Conservation (phyloP, 2,888 invertebrate species). For the Napeogenes inachia region DNA sequence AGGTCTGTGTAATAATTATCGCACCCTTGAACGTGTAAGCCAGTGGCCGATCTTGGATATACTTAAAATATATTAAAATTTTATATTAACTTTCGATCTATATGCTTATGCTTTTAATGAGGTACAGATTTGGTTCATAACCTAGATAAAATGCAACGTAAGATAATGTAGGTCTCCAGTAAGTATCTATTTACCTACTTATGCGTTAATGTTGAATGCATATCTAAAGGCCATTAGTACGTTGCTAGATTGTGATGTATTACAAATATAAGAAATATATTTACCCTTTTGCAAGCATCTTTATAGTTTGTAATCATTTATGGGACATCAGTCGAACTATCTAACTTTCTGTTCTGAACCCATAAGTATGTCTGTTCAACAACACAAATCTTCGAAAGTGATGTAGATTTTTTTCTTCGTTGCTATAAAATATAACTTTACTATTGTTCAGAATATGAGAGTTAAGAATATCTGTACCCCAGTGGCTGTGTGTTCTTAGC, state of each 20-base stretch:
- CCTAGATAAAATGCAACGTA: neutral
- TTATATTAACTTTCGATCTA: neutral
- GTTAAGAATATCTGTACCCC: no score
- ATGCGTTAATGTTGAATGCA: slow-evolving; percentile 7
- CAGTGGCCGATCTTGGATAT: no score
- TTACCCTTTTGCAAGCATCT: neutral
- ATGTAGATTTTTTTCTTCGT: no score
- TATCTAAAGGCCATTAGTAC: slow-evolving; percentile 23
- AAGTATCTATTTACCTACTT: slow-evolving; percentile 7
- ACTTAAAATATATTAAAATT: neutral
- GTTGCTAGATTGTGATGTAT: slow-evolving; percentile 2
- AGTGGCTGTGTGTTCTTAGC: no score
- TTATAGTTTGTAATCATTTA: neutral
- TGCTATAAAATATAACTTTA: no score
- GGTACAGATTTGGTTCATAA: neutral
- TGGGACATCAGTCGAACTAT: no score
- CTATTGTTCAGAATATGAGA: no score
- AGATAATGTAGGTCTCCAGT: neutral
- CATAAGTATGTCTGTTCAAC: no score
- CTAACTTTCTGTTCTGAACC: no score
- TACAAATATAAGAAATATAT: slow-evolving; percentile 1
- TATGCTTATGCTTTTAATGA: neutral
- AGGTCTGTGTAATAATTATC: no score
- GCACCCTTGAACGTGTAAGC: neutral
- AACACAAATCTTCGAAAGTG: no score